Percentiles rank a stretch among this genome's conserved stretches.
phyloP scores from a whole-genome alignment of 2,888 invertebrate species.

The Bembecia ichneumoniformis region DNA sequence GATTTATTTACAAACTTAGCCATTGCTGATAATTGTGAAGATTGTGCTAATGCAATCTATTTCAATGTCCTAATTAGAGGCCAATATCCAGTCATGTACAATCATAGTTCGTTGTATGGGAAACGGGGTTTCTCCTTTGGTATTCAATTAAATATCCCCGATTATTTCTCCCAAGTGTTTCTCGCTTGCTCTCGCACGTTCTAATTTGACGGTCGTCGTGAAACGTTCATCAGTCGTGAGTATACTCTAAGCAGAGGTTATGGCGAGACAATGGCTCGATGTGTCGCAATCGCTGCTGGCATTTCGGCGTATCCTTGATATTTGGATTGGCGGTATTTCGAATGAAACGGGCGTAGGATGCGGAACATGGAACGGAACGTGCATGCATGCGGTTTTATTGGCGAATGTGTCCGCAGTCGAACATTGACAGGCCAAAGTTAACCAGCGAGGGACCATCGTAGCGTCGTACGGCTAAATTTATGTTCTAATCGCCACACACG shows the following conservation, averaged over 20 bases:
- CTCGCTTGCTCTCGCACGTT: slow-evolving; percentile 18
- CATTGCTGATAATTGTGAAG: no score
- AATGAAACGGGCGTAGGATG: slow-evolving; percentile 50
- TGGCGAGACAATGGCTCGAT: slow-evolving; percentile 39
- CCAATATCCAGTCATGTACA: no score
- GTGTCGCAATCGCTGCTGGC: slow-evolving; percentile 52
- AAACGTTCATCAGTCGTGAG: slow-evolving; percentile 7
- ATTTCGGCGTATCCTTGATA: slow-evolving; percentile 69
- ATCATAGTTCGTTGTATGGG: no score
- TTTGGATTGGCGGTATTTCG: slow-evolving; percentile 57
- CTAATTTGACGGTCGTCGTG: slow-evolving; percentile 19
- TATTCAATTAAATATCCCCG: no score
- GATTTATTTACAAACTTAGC: no score
- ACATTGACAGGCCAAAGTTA: slow-evolving; percentile 1
- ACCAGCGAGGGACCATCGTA: neutral
- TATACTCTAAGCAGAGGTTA: slow-evolving; percentile 29
- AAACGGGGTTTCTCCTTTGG: no score
- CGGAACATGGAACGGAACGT: slow-evolving; percentile 32
- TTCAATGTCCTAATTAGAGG: no score
- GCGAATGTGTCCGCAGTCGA: slow-evolving; percentile 1
- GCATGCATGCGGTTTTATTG: slow-evolving; percentile 11
- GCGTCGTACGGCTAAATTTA: neutral
- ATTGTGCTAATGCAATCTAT: no score
- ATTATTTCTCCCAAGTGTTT: slow-evolving; percentile 7
- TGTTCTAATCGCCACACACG: neutral